Conservation (phyloP, 2,888 invertebrate genomes). For the Xanthia togata region DNA sequence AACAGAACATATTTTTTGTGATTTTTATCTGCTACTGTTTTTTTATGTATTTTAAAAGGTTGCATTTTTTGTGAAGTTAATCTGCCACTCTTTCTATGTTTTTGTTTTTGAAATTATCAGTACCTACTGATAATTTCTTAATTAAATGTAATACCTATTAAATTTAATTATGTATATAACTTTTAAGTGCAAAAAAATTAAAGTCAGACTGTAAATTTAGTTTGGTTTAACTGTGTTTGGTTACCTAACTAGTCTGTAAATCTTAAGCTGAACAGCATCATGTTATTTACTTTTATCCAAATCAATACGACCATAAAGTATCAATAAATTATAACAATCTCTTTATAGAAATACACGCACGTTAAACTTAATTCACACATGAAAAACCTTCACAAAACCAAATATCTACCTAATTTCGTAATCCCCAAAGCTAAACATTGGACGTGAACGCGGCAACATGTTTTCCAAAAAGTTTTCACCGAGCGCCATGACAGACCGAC, state of each 20-base stretch:
- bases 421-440: constrained; percentile 18
- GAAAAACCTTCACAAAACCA: not conserved
- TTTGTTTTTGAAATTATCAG: no score
- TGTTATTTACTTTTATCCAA: no score
- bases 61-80: not conserved
- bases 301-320: no score
- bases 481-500: constrained; percentile 18
- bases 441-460: constrained; percentile 13
- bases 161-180: not conserved
- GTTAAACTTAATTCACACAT: not conserved
- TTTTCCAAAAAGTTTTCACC: constrained; percentile 40
- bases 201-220: no score
- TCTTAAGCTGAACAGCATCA: no score
- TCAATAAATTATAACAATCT: no score
- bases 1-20: not conserved
- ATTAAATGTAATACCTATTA: no score
- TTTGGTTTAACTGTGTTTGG: no score
- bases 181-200: not conserved
- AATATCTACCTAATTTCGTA: constrained; percentile 1
- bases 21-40: not conserved
- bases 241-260: no score
- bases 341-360: no score
- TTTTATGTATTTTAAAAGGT: not conserved
- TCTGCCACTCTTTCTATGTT: not conserved
- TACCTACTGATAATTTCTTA: no score